A percentile compares a stretch with the other conserved stretches of the same genome.
phyloP scores from a whole-genome alignment of 2,888 invertebrate genomes.

The Drosophila nr. medialis region DNA sequence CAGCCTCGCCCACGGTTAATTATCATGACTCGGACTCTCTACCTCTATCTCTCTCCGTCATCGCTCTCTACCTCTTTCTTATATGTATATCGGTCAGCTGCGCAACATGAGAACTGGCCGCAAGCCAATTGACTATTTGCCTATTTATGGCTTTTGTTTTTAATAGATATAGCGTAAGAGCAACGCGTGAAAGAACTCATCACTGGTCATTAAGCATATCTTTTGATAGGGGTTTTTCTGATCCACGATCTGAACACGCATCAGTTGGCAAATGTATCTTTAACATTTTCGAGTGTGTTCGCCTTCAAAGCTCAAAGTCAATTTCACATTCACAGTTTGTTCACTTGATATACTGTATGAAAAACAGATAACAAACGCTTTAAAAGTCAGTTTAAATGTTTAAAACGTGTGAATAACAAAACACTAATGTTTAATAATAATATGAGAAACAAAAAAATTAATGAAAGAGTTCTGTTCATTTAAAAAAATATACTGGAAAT shows the following conservation, averaged over 20 bases:
- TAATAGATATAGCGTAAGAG: slow-evolving; percentile 25
- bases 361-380: too few species aligned
- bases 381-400: too few species aligned
- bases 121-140: slow-evolving; percentile 38
- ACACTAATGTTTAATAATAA: too few species aligned
- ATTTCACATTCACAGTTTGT: too few species aligned
- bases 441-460: too few species aligned
- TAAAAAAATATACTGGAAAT: too few species aligned
- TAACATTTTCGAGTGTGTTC: not conserved
- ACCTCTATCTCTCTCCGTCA: not conserved
- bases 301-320: not conserved
- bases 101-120: not conserved
- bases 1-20: slow-evolving; percentile 53
- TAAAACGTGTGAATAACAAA: too few species aligned
- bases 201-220: slow-evolving; percentile 20
- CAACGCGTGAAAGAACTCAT: slow-evolving; percentile 44
- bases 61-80: slow-evolving; percentile 1
- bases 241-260: not conserved
- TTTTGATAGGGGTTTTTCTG: slow-evolving; percentile 7
- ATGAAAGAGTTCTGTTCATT: too few species aligned
- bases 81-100: slow-evolving; percentile 49
- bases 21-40: slow-evolving; percentile 35
- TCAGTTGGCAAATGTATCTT: not conserved
- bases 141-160: slow-evolving; percentile 35
- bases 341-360: too few species aligned